Evolutionary conservation across 2,888 invertebrate genomes (phyloP).

Genomic region (Sycophila texana): DNA sequence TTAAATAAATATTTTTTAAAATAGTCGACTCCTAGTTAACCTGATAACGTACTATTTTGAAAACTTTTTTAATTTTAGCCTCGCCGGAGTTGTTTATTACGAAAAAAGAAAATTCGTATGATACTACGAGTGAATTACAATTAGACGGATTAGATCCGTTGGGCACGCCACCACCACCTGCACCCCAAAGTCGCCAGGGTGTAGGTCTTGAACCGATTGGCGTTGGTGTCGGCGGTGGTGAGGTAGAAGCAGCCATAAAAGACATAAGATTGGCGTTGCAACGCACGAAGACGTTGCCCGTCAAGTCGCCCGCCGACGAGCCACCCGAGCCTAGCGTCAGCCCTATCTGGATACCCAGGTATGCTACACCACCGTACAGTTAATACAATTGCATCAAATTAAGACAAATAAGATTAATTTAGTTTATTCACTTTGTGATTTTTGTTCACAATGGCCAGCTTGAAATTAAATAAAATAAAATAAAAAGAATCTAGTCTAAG

Average conservation of each 20-base stretch:
- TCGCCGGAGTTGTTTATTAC: slow-evolving; percentile 73
- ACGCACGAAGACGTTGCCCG: slow-evolving; percentile 82
- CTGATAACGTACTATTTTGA: background rate
- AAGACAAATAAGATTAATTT: background rate
- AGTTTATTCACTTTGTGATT: too few species aligned
- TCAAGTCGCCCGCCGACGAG: slow-evolving; percentile 76
- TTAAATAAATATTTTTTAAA: slow-evolving; percentile 31
- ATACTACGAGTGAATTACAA: slow-evolving; percentile 77
- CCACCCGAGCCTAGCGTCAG: slow-evolving; percentile 78
- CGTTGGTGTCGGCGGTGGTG: slow-evolving; percentile 61
- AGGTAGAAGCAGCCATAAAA: slow-evolving; percentile 84
- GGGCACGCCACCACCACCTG: slow-evolving; percentile 73
- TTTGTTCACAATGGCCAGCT: too few species aligned
- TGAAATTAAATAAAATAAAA: too few species aligned
- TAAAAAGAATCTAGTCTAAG: slow-evolving; percentile 6
- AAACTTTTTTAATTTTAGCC: slow-evolving; percentile 55
- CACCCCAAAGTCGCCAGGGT: slow-evolving; percentile 71
- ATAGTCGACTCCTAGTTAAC: slow-evolving; percentile 63
- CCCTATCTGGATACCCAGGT: slow-evolving; percentile 85
- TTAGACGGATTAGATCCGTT: slow-evolving; percentile 86
- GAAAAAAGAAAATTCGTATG: slow-evolving; percentile 71
- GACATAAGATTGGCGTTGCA: slow-evolving; percentile 89
- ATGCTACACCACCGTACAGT: slow-evolving; percentile 55
- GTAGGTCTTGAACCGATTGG: slow-evolving; percentile 64
- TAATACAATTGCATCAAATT: background rate